These are phyloP conservation scores for Planiliza haematocheilus DNA, from an alignment of 2,113 vertebrate species.

Conservation along the genomic window DNA sequence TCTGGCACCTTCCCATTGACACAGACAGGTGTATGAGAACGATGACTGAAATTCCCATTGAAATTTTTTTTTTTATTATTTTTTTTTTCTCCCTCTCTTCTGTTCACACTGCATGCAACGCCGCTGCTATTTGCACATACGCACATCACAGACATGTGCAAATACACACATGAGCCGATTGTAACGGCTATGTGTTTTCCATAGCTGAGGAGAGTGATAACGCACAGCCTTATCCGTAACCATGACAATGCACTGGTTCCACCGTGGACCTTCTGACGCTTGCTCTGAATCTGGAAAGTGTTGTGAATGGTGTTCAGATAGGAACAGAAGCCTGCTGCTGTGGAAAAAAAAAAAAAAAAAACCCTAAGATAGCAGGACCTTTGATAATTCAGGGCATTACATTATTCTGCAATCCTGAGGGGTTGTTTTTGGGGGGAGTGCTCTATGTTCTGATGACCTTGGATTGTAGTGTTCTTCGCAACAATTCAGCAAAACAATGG, in stretches of 20 bases:
- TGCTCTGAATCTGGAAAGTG: slow-evolving; percentile 49
- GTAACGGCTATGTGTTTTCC: slow-evolving; percentile 58
- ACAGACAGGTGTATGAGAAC: too few relatives aligned
- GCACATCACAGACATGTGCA: background rate
- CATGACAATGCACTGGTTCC: slow-evolving; percentile 60
- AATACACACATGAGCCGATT: slow-evolving; percentile 31
- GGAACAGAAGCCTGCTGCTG: slow-evolving; percentile 43
- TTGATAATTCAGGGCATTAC: slow-evolving; percentile 53
- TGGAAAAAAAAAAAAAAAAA: slow-evolving; percentile 30
- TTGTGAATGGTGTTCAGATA: slow-evolving; percentile 57
- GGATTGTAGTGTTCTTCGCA: slow-evolving; percentile 8
- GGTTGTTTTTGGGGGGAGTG: slow-evolving; percentile 8
- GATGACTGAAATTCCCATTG: too few relatives aligned
- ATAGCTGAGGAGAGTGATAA: slow-evolving; percentile 53
- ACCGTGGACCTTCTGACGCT: slow-evolving; percentile 45
- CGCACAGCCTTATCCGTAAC: slow-evolving; percentile 65
- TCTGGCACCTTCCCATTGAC: too few relatives aligned
- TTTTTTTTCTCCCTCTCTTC: slow-evolving; percentile 7
- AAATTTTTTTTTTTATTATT: too few relatives aligned
- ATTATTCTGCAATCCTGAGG: slow-evolving; percentile 1
- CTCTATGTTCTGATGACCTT: slow-evolving; percentile 42
- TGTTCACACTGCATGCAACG: slow-evolving; percentile 8
- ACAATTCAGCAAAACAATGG: slow-evolving; percentile 20
- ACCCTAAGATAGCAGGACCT: slow-evolving; percentile 48
- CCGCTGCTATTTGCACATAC: slow-evolving; percentile 1